Percentiles rank a stretch among this genome's conserved stretches.
Conservation (phyloP, 2,113 vertebrate species). For the Coptodon bakossiorum region DNA sequence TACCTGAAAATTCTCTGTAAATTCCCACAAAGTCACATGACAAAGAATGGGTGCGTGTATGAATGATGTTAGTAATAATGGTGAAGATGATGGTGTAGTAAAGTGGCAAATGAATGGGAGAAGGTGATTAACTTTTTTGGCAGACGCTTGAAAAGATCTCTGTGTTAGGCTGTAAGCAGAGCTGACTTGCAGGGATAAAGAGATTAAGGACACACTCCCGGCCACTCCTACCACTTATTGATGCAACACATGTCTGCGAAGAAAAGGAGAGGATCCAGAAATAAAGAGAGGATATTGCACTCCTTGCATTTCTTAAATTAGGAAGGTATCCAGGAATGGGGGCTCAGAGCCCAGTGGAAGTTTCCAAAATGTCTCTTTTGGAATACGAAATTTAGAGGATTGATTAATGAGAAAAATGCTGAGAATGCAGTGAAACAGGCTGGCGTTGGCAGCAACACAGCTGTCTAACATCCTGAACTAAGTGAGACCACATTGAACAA, state of each 20-base stretch:
- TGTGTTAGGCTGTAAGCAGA: conserved; percentile 40
- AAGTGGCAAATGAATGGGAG: not conserved
- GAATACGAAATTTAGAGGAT: conserved; percentile 7
- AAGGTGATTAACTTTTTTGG: conserved; percentile 41
- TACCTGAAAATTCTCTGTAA: not conserved
- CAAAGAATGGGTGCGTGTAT: not conserved
- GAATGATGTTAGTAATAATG: not conserved
- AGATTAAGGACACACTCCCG: conserved; percentile 48
- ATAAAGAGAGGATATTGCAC: not conserved
- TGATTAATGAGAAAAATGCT: conserved; percentile 42
- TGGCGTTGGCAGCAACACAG: not conserved
- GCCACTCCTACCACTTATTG: conserved; percentile 37
- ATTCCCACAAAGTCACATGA: not conserved
- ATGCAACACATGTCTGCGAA: conserved; percentile 19
- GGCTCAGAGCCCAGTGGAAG: not conserved
- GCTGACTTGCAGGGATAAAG: conserved; percentile 52
- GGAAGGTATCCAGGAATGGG: not conserved
- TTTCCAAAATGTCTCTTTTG: not conserved
- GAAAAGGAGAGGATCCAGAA: not conserved
- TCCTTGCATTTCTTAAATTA: not conserved
- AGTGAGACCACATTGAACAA: conserved; percentile 54
- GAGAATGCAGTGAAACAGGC: conserved; percentile 34
- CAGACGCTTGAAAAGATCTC: conserved; percentile 23
- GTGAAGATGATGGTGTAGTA: not conserved
- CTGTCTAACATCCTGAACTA: conserved; percentile 43